These are phyloP conservation scores for Dugesia japonica DNA, from an alignment of 2,888 invertebrate species.

Conservation along the genomic window DNA sequence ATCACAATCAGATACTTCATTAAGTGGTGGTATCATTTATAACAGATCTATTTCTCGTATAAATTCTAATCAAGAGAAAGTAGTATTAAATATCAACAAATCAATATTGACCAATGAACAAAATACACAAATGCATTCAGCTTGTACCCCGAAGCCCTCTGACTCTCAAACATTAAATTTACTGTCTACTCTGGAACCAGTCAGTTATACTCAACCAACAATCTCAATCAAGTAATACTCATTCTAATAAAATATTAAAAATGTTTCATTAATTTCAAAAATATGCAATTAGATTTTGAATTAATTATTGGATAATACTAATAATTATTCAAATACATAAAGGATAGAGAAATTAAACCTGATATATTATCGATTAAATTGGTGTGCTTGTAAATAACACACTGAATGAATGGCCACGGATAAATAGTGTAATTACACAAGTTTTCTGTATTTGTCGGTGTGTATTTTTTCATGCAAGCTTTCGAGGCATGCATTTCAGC, in stretches of 20 bases:
- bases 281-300: background rate
- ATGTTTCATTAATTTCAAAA: background rate
- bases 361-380: slow-evolving; percentile 16
- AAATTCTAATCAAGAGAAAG: background rate
- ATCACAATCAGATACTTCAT: background rate
- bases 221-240: background rate
- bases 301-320: background rate
- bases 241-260: background rate
- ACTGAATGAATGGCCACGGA: background rate
- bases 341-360: background rate
- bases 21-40: background rate
- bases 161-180: background rate
- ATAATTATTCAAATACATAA: slow-evolving; percentile 4
- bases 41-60: slow-evolving; percentile 5
- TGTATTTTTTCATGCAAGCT: slow-evolving; percentile 2
- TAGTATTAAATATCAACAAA: background rate
- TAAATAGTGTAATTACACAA: slow-evolving; percentile 7
- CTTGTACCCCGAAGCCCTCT: background rate
- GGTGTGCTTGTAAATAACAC: slow-evolving; percentile 20
- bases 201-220: background rate
- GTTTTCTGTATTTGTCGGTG: background rate
- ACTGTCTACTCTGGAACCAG: background rate
- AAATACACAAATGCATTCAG: background rate
- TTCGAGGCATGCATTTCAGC: background rate
- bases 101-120: background rate